Percentiles rank a stretch among this genome's conserved stretches.
Conservation (phyloP, 2,797 vertebrate genomes). For the Holocentrus rufus region DNA sequence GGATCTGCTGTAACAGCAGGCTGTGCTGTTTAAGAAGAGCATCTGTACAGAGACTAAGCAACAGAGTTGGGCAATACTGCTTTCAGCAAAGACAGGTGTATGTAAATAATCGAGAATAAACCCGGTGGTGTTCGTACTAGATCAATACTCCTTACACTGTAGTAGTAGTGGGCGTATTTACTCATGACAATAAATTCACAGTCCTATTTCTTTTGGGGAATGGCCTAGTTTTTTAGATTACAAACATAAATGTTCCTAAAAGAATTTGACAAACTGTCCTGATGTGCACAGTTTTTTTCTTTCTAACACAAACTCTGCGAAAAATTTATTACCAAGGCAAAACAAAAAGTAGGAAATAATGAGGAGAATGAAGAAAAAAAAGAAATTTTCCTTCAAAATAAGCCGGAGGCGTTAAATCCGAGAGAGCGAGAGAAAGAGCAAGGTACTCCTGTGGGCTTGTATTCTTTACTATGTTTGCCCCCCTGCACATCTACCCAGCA, state of each 20-base stretch:
- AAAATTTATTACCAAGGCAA: no score
- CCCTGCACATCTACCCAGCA: conserved; percentile 35
- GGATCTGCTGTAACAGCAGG: not conserved
- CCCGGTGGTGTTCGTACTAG: not conserved
- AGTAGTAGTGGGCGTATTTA: no score
- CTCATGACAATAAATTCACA: not conserved
- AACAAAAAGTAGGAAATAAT: no score
- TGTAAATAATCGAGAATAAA: not conserved
- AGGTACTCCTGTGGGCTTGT: not conserved
- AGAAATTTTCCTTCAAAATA: not conserved
- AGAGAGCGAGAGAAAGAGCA: no score
- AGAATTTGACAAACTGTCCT: no score
- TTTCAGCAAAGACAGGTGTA: not conserved
- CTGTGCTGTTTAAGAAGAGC: not conserved
- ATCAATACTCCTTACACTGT: no score
- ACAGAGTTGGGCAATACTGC: not conserved
- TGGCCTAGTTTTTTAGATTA: no score
- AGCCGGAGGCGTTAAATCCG: not conserved
- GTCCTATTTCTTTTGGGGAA: not conserved
- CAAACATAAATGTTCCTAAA: no score
- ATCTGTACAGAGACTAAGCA: not conserved
- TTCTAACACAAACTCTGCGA: no score
- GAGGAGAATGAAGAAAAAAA: no score
- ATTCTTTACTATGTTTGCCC: conserved; percentile 7
- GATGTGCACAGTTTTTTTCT: no score